Base-by-base conservation (phyloP, 2,797 vertebrate genomes). In the Galagoides demidoff region DNA sequence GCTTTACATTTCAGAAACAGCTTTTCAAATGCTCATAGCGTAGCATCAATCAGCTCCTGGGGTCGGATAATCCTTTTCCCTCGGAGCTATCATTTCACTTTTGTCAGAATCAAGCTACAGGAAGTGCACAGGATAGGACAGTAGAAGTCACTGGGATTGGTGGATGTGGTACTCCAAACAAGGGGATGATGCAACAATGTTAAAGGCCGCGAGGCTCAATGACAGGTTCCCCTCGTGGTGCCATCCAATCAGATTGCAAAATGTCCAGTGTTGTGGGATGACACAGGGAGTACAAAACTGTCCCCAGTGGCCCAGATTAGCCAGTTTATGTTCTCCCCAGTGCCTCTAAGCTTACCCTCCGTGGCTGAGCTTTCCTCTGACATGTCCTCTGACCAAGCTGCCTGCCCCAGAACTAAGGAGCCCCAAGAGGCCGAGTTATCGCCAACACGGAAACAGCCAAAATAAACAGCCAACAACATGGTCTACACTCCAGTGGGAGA, bases 341-440 rank as follows among this genome's bases (percentile, higher is more conserved):
- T 8, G 7, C 14, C 0, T 17, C 7, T 25, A 25, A 3, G 14
- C 71, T 45, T 39, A 39, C 45, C 43, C 4, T 1, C 1, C 14
- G 29, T 74, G 73, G 27, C 73, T 14, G 73, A 45, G 16, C 49
- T 49, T 49, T 49, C 49, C 49, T 17, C 39, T 29, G 27, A 31
- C 29, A 9, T 0, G 12, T 29, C 45, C 49, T 49, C 37, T 73
- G 49, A 49, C 12, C 13, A 49, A 49, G 49, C 20, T 11, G 13
- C 43, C 9, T 16, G 29, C 39, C 71, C 27, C 39, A 45, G 29
- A 29, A 8, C 17, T 29, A 29, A 20, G 29, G 71, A 92, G 43
- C 5, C 0, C 5, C 2, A 4, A 4, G 34, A 71, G 49, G 49
- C 49, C 9, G 13, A 13, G 49, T 49, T 49, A 49, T 12, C 14